These are phyloP conservation scores for Sceloporus tristichus DNA, from an alignment of 2,113 vertebrate genomes.

Conservation along the genomic window DNA sequence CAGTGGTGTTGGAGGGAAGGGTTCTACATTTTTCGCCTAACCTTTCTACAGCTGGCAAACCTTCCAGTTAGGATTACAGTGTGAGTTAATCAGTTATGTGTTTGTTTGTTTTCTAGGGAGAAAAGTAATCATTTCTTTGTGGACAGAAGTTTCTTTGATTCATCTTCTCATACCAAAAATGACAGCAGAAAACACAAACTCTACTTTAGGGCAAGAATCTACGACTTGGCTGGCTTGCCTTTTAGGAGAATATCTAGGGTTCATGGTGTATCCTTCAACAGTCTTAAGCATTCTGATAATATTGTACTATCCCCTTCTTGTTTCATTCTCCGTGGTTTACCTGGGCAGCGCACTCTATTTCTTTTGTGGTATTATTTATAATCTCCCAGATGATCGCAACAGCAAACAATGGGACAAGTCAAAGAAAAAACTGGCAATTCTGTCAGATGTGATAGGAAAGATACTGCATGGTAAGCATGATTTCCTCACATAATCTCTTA, in stretches of 20 bases:
- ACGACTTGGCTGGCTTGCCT: neutral
- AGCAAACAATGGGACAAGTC: neutral
- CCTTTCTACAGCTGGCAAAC: too few species aligned
- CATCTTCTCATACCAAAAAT: neutral
- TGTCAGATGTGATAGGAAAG: constrained; percentile 89
- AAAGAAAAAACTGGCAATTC: constrained; percentile 79
- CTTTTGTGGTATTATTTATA: constrained; percentile 81
- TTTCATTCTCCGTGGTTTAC: neutral
- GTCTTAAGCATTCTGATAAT: neutral
- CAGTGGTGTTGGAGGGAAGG: too few species aligned
- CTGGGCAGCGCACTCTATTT: neutral
- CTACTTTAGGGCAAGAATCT: neutral
- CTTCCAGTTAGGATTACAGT: neutral
- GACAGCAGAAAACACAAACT: neutral
- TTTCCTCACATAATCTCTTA: neutral
- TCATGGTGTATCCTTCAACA: neutral
- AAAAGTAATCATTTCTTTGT: neutral
- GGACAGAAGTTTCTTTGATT: too few species aligned
- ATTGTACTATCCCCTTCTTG: neutral
- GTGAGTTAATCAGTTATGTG: neutral
- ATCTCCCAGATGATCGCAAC: constrained; percentile 87
- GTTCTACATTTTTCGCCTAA: too few species aligned
- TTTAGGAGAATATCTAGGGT: neutral
- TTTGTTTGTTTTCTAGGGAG: neutral
- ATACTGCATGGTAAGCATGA: constrained; percentile 88